Conservation (phyloP, 2,797 vertebrate genomes). For the Sebastolobus alascanus region DNA sequence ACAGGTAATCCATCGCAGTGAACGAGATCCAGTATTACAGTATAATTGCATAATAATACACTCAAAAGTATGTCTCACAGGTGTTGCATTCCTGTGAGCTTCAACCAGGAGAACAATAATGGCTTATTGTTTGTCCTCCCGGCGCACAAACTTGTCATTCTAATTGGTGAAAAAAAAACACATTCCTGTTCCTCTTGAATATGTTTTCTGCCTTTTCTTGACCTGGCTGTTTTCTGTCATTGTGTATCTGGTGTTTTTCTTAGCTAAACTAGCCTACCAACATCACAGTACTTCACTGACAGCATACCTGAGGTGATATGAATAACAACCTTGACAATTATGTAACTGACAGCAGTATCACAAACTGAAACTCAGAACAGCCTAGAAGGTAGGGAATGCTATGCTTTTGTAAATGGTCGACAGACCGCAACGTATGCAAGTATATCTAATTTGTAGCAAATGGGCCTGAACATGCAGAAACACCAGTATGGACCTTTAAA, state of each 20-base stretch:
- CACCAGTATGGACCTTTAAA: background rate
- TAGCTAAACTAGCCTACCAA: background rate
- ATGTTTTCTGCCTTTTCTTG: background rate
- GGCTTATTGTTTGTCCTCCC: conserved; percentile 17
- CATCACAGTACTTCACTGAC: background rate
- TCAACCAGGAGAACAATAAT: conserved; percentile 11
- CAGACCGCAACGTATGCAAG: background rate
- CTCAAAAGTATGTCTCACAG: conserved; percentile 4
- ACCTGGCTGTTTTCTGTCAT: background rate
- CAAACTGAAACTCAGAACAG: background rate
- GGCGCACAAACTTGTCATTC: conserved; percentile 1
- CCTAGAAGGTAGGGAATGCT: background rate
- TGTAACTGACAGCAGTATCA: background rate
- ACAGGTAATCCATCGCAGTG: background rate
- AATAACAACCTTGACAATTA: background rate
- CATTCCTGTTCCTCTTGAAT: background rate
- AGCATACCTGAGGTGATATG: background rate
- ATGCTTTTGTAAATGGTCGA: background rate
- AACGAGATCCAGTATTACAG: background rate
- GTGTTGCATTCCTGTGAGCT: conserved; percentile 17
- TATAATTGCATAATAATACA: background rate
- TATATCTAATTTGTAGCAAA: background rate
- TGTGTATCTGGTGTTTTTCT: background rate
- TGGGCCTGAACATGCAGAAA: background rate
- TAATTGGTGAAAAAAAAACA: background rate